phyloP scores from a whole-genome alignment of 2,888 invertebrate species.

The Nephrotoma guestfalica region DNA sequence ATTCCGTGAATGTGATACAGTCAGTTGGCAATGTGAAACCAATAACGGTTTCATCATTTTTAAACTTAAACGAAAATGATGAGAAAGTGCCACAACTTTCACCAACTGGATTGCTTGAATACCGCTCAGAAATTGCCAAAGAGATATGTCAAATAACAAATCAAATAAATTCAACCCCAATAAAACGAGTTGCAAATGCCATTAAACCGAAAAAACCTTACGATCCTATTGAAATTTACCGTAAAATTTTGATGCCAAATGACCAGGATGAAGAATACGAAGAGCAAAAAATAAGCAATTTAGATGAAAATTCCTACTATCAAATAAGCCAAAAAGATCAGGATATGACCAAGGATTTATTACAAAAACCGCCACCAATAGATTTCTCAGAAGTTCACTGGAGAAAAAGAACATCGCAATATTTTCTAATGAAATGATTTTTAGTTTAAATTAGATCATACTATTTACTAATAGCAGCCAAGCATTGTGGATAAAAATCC shows the following conservation, averaged over 20 bases:
- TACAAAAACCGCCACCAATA: background rate
- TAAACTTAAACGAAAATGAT: background rate
- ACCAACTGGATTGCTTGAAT: background rate
- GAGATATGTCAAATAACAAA: background rate
- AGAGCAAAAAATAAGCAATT: background rate
- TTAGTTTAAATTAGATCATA: background rate
- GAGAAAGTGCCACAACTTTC: background rate
- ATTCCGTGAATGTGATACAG: constrained; percentile 8
- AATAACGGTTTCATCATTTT: background rate
- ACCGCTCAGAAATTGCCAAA: background rate
- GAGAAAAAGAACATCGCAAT: constrained; percentile 31
- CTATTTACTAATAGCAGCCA: too few species aligned
- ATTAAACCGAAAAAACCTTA: constrained; percentile 17
- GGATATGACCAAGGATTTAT: background rate
- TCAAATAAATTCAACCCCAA: background rate
- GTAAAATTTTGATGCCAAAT: constrained; percentile 20
- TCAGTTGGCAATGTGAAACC: constrained; percentile 1
- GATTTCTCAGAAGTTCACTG: constrained; percentile 33
- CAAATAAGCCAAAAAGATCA: background rate
- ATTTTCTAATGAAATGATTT: background rate
- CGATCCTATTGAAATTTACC: constrained; percentile 22
- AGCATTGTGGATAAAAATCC: too few species aligned
- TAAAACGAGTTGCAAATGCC: background rate
- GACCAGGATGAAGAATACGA: constrained; percentile 15
- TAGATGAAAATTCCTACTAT: background rate